phyloP scores from a whole-genome alignment of 1,140 invertebrate genomes.

The Palaemon carinicauda region DNA sequence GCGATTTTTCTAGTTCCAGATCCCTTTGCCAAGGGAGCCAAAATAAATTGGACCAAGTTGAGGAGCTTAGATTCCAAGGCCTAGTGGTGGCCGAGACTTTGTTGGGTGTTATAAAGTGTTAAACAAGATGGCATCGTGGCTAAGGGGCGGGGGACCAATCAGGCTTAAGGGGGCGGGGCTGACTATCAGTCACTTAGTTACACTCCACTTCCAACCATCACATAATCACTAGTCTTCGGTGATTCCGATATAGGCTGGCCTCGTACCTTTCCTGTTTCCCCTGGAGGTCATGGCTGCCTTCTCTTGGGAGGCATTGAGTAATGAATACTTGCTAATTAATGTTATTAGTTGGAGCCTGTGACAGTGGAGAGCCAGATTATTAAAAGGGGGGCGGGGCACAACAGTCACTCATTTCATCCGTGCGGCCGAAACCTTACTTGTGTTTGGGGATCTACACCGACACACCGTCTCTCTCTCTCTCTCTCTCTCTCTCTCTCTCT shows the following conservation, averaged over 20 bases:
- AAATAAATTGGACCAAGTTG: too few relatives aligned
- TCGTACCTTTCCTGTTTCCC: neutral
- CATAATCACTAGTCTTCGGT: constrained; percentile 36
- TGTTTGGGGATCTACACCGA: neutral
- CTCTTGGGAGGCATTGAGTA: too few relatives aligned
- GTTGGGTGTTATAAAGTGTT: neutral
- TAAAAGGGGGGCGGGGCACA: constrained; percentile 44
- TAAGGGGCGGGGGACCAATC: constrained; percentile 52
- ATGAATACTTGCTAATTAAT: too few relatives aligned
- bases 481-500: neutral
- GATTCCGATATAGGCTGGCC: neutral
- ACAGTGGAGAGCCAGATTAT: neutral
- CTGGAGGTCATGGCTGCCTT: neutral
- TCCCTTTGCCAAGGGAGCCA: too few relatives aligned
- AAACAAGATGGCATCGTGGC: constrained; percentile 55
- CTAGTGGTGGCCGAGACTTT: neutral
- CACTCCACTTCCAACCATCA: constrained; percentile 30
- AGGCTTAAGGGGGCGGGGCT: constrained; percentile 45
- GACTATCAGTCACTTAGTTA: constrained; percentile 53
- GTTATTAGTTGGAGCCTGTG: too few relatives aligned
- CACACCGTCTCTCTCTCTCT: neutral
- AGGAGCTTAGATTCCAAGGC: too few relatives aligned
- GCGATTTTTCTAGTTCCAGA: too few relatives aligned
- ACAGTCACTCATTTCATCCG: constrained; percentile 50
- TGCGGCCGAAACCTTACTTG: constrained; percentile 44